These are phyloP conservation scores for Acrossocheilus fasciatus DNA, from an alignment of 2,797 vertebrate genomes.

Conservation along the genomic window DNA sequence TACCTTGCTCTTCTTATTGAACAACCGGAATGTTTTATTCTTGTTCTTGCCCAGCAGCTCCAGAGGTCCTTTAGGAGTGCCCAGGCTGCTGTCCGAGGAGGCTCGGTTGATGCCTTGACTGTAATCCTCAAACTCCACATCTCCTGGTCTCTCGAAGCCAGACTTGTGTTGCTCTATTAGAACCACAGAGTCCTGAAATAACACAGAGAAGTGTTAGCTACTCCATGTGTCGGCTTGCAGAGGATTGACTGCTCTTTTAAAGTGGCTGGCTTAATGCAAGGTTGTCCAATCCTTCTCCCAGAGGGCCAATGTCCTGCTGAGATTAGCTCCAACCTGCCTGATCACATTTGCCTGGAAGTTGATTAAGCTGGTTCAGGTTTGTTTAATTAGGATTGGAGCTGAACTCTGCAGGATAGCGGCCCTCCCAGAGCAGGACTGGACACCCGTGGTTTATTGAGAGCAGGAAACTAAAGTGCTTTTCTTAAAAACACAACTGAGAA, in stretches of 20 bases:
- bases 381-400: neutral
- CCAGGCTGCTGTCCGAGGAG: constrained; percentile 88
- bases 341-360: neutral
- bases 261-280: neutral
- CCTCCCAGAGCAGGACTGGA: neutral
- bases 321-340: constrained; percentile 9
- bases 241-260: neutral
- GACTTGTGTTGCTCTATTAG: constrained; percentile 91
- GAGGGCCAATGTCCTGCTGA: neutral
- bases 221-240: neutral
- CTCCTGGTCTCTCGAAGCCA: constrained; percentile 87
- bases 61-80: constrained; percentile 83
- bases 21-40: constrained; percentile 88
- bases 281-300: neutral
- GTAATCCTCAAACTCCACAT: constrained; percentile 91
- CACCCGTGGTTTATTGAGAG: neutral
- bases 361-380: neutral
- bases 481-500: neutral
- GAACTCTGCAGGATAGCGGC: constrained; percentile 1
- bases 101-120: constrained; percentile 89
- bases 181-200: constrained; percentile 83
- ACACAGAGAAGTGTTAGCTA: constrained; percentile 8
- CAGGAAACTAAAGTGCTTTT: neutral
- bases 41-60: constrained; percentile 83
- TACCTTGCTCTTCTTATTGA: constrained; percentile 91